A percentile compares a stretch with the other conserved stretches of the same genome.
Conservation (phyloP, 2,888 invertebrate species). For the Cryptocephalus moraei region DNA sequence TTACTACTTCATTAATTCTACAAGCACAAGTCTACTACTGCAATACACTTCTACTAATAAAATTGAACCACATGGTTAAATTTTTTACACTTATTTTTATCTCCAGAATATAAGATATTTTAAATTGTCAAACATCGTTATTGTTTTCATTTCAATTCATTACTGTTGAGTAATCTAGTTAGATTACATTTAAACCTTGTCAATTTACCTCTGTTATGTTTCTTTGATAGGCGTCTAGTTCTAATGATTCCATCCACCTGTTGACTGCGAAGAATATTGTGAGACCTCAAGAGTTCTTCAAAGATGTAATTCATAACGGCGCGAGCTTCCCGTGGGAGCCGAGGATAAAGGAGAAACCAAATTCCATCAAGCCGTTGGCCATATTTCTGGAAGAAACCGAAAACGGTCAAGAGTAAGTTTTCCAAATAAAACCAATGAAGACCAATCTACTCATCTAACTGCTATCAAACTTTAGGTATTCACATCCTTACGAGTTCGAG, state of each 20-base stretch:
- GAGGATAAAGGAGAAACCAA: slow-evolving; percentile 75
- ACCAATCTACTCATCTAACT: background rate
- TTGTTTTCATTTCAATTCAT: no score
- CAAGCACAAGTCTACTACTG: no score
- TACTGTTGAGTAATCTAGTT: no score
- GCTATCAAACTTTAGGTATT: slow-evolving; percentile 45
- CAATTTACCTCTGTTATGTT: no score
- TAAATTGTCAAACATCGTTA: no score
- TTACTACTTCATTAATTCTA: no score
- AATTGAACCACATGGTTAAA: no score
- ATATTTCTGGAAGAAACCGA: slow-evolving; percentile 60
- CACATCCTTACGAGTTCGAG: slow-evolving; percentile 85
- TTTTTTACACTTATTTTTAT: no score
- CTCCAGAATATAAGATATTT: no score
- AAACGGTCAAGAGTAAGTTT: slow-evolving; percentile 43
- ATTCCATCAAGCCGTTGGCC: slow-evolving; percentile 72
- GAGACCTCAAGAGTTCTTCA: slow-evolving; percentile 77
- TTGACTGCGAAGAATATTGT: slow-evolving; percentile 62
- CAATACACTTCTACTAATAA: no score
- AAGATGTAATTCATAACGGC: slow-evolving; percentile 76
- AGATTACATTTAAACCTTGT: no score
- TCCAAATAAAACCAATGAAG: background rate
- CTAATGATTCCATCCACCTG: slow-evolving; percentile 39
- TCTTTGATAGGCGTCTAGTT: no score
- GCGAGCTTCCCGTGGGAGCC: slow-evolving; percentile 67